Evolutionary conservation across 2,888 invertebrate species (phyloP).

Genomic region (Anoncus sp.): DNA sequence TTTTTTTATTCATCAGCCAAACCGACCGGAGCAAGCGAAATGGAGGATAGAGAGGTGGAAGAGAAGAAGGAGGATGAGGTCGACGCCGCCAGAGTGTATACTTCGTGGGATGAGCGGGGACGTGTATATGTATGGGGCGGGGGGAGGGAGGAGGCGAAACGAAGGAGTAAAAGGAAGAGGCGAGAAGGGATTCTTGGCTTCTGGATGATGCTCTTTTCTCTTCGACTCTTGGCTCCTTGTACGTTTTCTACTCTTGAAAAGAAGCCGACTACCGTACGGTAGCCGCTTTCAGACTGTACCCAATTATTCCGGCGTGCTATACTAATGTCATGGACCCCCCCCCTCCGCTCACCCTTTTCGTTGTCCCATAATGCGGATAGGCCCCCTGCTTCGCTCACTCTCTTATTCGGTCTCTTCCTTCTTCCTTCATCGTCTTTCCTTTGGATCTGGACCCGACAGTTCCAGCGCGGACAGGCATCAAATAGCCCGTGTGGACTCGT

Average conservation of each 20-base stretch:
- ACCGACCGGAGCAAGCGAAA: constrained; percentile 52
- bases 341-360: constrained; percentile 30
- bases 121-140: constrained; percentile 8
- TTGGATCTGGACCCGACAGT: constrained; percentile 45
- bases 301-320: constrained; percentile 82
- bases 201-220: constrained; percentile 51
- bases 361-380: constrained; percentile 71
- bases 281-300: constrained; percentile 80
- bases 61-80: constrained; percentile 53
- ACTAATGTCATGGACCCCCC: constrained; percentile 78
- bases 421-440: constrained; percentile 32
- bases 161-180: constrained; percentile 25
- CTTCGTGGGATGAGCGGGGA: constrained; percentile 31
- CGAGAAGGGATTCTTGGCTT: constrained; percentile 59
- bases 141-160: constrained; percentile 15
- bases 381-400: constrained; percentile 2
- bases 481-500: constrained; percentile 42
- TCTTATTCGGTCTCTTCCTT: constrained; percentile 16
- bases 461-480: constrained; percentile 22
- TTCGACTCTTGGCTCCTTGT: constrained; percentile 40
- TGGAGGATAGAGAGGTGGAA: constrained; percentile 3
- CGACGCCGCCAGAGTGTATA: constrained; percentile 58
- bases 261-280: constrained; percentile 80
- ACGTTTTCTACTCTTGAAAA: constrained; percentile 74
- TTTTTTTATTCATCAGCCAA: constrained; percentile 52